Evolutionary conservation across 2,888 invertebrate species (phyloP).

Genomic region (Apoderus coryli): DNA sequence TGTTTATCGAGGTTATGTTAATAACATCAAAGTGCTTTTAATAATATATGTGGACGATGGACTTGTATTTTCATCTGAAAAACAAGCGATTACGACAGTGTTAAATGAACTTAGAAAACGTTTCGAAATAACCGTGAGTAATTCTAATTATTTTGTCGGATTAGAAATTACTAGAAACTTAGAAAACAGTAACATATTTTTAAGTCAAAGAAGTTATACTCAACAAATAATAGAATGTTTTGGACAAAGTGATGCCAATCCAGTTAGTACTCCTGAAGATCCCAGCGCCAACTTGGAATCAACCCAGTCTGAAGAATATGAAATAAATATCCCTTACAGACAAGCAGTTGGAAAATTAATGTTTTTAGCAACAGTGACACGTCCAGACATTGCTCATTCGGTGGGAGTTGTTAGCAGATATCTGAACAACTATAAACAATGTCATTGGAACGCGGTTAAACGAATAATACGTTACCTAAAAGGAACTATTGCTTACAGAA

Average conservation of each 20-base stretch:
- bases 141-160: constrained; percentile 8
- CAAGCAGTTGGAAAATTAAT: constrained; percentile 19
- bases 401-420: constrained; percentile 16
- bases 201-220: constrained; percentile 8
- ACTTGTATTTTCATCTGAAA: constrained; percentile 4
- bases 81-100: neutral
- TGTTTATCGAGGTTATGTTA: constrained; percentile 7
- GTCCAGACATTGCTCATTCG: constrained; percentile 19
- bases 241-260: constrained; percentile 6
- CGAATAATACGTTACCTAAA: constrained; percentile 12
- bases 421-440: constrained; percentile 7
- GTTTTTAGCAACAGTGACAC: constrained; percentile 15
- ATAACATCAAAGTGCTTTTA: constrained; percentile 3
- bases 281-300: constrained; percentile 3
- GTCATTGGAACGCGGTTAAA: constrained; percentile 10
- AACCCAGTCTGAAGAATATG: constrained; percentile 6
- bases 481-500: constrained; percentile 1
- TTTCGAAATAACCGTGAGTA: constrained; percentile 11
- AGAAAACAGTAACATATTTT: constrained; percentile 6
- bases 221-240: constrained; percentile 7
- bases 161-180: constrained; percentile 10
- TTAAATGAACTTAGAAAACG: neutral
- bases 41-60: constrained; percentile 4
- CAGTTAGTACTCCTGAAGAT: constrained; percentile 1
- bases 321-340: constrained; percentile 14